Percentiles rank a stretch among this genome's conserved stretches.
These are phyloP conservation scores for Rachycentron canadum DNA, from an alignment of 2,797 vertebrate genomes.

Conservation along the genomic window DNA sequence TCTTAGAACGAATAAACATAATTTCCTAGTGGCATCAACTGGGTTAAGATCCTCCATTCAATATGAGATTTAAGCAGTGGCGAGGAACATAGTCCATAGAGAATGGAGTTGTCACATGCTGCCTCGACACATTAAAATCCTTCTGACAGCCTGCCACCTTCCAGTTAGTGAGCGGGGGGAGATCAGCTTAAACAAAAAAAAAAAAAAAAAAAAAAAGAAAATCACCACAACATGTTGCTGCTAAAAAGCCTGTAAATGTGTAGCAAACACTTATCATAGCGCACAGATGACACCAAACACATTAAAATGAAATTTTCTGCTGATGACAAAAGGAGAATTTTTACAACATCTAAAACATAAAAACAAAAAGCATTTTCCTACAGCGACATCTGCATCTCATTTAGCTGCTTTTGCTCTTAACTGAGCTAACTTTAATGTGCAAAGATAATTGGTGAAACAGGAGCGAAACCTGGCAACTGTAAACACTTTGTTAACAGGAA, in stretches of 20 bases:
- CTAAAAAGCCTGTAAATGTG: slow-evolving; percentile 32
- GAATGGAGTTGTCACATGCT: slow-evolving; percentile 80
- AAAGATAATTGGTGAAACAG: slow-evolving; percentile 30
- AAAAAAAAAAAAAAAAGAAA: slow-evolving; percentile 1
- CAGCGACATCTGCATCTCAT: slow-evolving; percentile 37
- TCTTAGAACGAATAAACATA: slow-evolving; percentile 77
- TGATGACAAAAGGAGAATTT: slow-evolving; percentile 11
- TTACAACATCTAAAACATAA: slow-evolving; percentile 7
- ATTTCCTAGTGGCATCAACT: slow-evolving; percentile 75
- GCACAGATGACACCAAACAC: slow-evolving; percentile 31
- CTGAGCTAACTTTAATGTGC: slow-evolving; percentile 17
- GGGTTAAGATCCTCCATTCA: slow-evolving; percentile 73
- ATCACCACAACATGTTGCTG: slow-evolving; percentile 46
- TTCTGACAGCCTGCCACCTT: slow-evolving; percentile 74
- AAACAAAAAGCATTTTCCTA: slow-evolving; percentile 5
- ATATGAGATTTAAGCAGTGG: slow-evolving; percentile 71
- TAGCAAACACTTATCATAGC: slow-evolving; percentile 20
- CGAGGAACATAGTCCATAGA: slow-evolving; percentile 67
- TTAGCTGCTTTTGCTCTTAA: slow-evolving; percentile 19
- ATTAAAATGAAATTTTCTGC: slow-evolving; percentile 18
- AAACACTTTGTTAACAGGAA: slow-evolving; percentile 31
- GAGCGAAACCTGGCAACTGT: slow-evolving; percentile 35
- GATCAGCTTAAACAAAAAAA: slow-evolving; percentile 30
- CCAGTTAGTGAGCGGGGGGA: slow-evolving; percentile 52
- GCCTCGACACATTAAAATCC: slow-evolving; percentile 73